Base-by-base conservation (phyloP, 2,888 invertebrate genomes). In the Chymomyza fuscimana region DNA sequence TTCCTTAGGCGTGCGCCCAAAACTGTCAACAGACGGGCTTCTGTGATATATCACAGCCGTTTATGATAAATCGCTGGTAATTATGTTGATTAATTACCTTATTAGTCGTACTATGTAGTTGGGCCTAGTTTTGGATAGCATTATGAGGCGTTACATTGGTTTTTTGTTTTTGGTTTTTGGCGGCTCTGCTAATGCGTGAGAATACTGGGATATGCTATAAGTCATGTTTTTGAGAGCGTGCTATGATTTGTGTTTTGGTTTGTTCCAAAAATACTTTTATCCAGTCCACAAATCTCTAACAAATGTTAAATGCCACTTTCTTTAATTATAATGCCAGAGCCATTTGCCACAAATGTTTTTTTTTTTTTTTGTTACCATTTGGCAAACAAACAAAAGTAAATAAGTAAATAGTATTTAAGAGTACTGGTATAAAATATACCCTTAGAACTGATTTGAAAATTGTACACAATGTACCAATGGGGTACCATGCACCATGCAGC, bases 21-120 rank as follows among this genome's bases (percentile, higher is more conserved):
- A 84, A 83, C 83, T 85, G 85, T 85, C 85, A 86, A 73, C 82
- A 79, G 68, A 58, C 29, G 66, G 63, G 40, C 12, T 51, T 22
- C 56, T 12, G 74, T 66, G 56, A 77, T 77, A 68, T 67, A 77
- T 72, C 81, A 77, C 73, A 67, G 61, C 63, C 62, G 65, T 59
- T 69, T 84, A 88, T 87, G 87, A 87, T 87, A 85, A 88, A 87
- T 87, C 78, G 81, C 77, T 78, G 86, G 87, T 87, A 87, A 87
- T 87, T 87, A 87, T 78, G 69, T 83, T 87, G 89, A 87, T 87
- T 87, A 88, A 87, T 87, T 87, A 82, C 85, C 83, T 79, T 86
- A 87, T 87, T 88, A 88, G 83, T 75, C 71, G 76, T 68, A 65
- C 65, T 74, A 32, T 32, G 32, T 32, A 78, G 79, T 73, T 76